Evolutionary conservation across 1,140 invertebrate species (phyloP).

Genomic region (Procambarus virginalis): DNA sequence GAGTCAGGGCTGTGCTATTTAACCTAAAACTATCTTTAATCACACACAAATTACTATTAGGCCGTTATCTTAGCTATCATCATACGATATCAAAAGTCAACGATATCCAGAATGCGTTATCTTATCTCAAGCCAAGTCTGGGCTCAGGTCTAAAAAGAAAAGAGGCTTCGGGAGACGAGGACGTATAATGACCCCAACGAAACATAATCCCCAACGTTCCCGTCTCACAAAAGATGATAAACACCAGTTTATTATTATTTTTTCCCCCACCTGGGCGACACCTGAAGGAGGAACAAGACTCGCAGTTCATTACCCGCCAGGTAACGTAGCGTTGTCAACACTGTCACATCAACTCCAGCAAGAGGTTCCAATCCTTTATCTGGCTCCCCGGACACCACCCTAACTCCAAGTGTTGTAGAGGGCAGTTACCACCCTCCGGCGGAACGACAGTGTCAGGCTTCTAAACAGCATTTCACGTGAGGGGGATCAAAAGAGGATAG

Average conservation of each 20-base stretch:
- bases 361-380: not conserved
- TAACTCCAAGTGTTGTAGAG: not conserved
- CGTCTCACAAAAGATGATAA: not conserved
- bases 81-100: too few relatives aligned
- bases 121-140: too few relatives aligned
- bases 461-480: conserved; percentile 6
- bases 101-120: too few relatives aligned
- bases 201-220: not conserved
- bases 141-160: too few relatives aligned
- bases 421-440: not conserved
- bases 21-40: too few relatives aligned
- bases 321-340: not conserved
- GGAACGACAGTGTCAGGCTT: not conserved
- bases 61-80: too few relatives aligned
- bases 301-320: not conserved
- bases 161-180: too few relatives aligned
- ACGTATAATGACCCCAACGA: not conserved
- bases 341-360: not conserved
- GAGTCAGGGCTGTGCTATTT: too few relatives aligned
- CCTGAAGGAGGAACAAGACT: not conserved
- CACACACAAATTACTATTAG: too few relatives aligned
- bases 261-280: not conserved
- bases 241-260: too few relatives aligned
- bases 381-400: not conserved
- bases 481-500: not conserved